These are phyloP conservation scores for Myotis yumanensis DNA, from an alignment of 2,113 vertebrate species.

Conservation along the genomic window DNA sequence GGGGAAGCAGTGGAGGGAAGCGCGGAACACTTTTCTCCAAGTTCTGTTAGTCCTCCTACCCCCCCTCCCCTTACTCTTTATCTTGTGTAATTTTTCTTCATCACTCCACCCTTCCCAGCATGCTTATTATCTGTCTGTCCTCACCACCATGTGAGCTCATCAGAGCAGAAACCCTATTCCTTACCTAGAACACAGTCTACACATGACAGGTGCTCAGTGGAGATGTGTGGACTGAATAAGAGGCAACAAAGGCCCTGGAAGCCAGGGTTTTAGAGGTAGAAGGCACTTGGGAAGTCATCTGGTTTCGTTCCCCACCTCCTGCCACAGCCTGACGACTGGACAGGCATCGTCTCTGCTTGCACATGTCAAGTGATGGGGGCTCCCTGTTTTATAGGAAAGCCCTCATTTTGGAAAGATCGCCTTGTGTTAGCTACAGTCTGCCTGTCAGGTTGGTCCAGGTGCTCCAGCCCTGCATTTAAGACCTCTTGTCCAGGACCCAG, in stretches of 20 bases:
- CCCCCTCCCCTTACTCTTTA: neutral
- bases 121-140: neutral
- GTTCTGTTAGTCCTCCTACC: neutral
- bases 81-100: neutral
- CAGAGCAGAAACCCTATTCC: neutral
- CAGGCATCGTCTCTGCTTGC: neutral
- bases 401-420: neutral
- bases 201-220: fast-evolving
- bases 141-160: neutral
- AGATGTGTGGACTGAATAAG: neutral
- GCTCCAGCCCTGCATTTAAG: too few species aligned
- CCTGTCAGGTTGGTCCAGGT: neutral
- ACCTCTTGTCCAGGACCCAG: neutral
- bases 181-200: too few species aligned
- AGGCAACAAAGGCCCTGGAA: too few species aligned
- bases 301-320: neutral
- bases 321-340: neutral
- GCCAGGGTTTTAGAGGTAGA: neutral
- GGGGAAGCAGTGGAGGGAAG: neutral
- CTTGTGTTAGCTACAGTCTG: neutral
- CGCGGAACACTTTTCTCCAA: too few species aligned
- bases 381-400: neutral
- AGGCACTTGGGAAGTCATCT: neutral
- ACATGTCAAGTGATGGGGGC: neutral
- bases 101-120: neutral